These are phyloP conservation scores for Mormyrus proboscirostris DNA, from an alignment of 2,797 vertebrate species.

Conservation along the genomic window DNA sequence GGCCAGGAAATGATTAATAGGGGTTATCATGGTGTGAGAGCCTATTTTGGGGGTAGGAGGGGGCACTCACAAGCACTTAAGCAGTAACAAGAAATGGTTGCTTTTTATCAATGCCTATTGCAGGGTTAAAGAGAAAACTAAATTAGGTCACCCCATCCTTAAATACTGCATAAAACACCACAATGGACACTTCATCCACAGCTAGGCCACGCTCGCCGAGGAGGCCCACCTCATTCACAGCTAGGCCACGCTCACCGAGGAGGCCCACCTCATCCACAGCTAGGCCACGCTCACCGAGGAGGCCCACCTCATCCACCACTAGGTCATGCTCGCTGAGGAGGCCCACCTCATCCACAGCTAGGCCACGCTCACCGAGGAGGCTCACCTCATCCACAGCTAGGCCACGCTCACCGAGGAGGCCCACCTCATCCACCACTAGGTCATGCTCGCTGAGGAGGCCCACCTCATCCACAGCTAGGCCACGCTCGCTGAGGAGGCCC, in stretches of 20 bases:
- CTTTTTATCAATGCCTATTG: background rate
- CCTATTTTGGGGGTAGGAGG: background rate
- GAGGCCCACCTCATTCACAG: background rate
- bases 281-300: background rate
- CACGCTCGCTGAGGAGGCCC: background rate
- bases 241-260: background rate
- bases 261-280: background rate
- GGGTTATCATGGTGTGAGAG: conserved; percentile 16
- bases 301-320: background rate
- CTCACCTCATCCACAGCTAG: too few species aligned
- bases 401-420: too few species aligned
- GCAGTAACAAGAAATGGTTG: background rate
- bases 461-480: background rate
- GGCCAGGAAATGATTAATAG: conserved; percentile 10
- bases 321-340: too few species aligned
- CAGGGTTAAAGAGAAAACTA: background rate
- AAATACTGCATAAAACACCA: background rate
- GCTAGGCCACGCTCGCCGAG: background rate
- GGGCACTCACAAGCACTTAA: background rate
- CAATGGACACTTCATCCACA: background rate
- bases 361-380: too few species aligned
- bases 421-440: too few species aligned
- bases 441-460: too few species aligned
- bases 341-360: too few species aligned
- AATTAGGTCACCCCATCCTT: background rate